A percentile compares a stretch with the other conserved stretches of the same genome.
phyloP scores from a whole-genome alignment of 2,113 vertebrate species.

The Mola mola region DNA sequence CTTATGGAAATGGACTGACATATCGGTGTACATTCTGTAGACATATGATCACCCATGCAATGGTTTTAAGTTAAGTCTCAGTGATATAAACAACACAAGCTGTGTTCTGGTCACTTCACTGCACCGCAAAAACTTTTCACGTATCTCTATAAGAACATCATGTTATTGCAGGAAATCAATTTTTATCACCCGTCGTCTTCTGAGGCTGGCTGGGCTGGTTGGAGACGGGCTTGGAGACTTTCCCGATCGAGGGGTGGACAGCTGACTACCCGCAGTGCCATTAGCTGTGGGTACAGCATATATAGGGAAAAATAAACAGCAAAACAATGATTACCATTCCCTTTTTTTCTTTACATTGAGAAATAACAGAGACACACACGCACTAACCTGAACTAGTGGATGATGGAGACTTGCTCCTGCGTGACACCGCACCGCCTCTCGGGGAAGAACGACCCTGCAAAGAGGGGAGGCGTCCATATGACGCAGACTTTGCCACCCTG shows the following conservation, averaged over 20 bases:
- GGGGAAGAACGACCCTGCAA: slow-evolving; percentile 87
- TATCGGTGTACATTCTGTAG: too few species aligned
- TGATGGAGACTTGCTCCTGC: slow-evolving; percentile 96
- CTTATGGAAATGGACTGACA: too few species aligned
- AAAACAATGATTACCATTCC: slow-evolving; percentile 1
- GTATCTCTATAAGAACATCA: too few species aligned
- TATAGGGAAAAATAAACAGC: not conserved
- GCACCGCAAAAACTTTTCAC: too few species aligned
- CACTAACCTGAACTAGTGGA: slow-evolving; percentile 91
- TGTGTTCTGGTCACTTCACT: too few species aligned
- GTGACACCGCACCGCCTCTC: slow-evolving; percentile 87
- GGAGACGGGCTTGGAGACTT: slow-evolving; percentile 96
- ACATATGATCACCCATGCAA: too few species aligned
- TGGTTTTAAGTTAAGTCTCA: too few species aligned
- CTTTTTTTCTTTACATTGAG: not conserved
- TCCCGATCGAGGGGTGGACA: slow-evolving; percentile 95
- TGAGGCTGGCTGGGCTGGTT: slow-evolving; percentile 94
- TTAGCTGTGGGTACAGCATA: slow-evolving; percentile 84
- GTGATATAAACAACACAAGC: too few species aligned
- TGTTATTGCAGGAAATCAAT: too few species aligned
- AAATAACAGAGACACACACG: not conserved
- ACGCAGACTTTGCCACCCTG: slow-evolving; percentile 94
- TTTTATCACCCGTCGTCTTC: slow-evolving; percentile 91
- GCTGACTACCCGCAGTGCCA: slow-evolving; percentile 96
- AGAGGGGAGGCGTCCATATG: slow-evolving; percentile 93